Evolutionary conservation across 1,140 invertebrate species (phyloP).

Genomic region (Drosophila carrolli): DNA sequence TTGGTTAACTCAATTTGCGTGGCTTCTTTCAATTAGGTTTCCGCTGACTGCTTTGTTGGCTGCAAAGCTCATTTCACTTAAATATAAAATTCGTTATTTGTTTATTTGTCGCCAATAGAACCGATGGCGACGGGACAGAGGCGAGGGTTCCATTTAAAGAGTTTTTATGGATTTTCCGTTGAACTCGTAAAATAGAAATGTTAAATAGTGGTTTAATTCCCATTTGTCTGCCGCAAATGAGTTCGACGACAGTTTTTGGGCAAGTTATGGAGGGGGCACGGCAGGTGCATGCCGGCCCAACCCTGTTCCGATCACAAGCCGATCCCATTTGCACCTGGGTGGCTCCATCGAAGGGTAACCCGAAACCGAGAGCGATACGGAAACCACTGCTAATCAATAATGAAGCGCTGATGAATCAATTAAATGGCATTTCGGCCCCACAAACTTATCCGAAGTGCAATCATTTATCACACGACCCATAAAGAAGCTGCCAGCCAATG

Average conservation of each 20-base stretch:
- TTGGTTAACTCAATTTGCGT: constrained; percentile 82
- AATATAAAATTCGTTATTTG: constrained; percentile 68
- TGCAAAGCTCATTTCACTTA: constrained; percentile 68
- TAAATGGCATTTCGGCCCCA: constrained; percentile 62
- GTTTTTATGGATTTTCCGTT: constrained; percentile 66
- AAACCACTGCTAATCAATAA: constrained; percentile 42
- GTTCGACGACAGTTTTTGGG: constrained; percentile 58
- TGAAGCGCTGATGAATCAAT: constrained; percentile 74
- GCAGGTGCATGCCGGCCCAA: constrained; percentile 57
- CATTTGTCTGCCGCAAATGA: constrained; percentile 65
- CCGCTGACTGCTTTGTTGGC: constrained; percentile 52
- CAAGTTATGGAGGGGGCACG: constrained; percentile 2
- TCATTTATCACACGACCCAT: constrained; percentile 50
- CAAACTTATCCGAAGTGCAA: constrained; percentile 29
- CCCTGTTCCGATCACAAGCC: constrained; percentile 19
- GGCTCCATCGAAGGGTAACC: constrained; percentile 34
- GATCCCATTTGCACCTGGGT: constrained; percentile 49
- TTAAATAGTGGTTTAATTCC: constrained; percentile 63
- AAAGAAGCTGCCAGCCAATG: constrained; percentile 47
- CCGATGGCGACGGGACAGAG: constrained; percentile 32
- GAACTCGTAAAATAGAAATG: constrained; percentile 80
- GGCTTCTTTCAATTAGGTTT: constrained; percentile 80
- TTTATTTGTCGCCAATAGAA: constrained; percentile 80
- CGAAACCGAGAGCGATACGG: constrained; percentile 25
- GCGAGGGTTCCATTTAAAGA: constrained; percentile 30